Evolutionary conservation across 2,113 vertebrate genomes (phyloP).

Genomic region (Zosterops lateralis): DNA sequence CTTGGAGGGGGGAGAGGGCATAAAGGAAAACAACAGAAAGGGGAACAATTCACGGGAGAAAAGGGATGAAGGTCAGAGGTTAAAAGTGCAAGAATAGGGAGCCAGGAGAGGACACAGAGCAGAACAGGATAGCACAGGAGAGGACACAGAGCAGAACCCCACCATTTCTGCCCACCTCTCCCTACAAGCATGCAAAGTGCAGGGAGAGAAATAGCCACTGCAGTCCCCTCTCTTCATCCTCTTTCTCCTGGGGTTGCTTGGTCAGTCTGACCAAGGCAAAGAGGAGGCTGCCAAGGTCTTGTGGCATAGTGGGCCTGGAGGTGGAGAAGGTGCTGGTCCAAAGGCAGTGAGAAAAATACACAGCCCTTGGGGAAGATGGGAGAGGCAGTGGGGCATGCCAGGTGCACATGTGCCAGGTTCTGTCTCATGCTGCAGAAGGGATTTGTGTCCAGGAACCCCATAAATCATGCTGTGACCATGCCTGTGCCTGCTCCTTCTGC

Average conservation of each 20-base stretch:
- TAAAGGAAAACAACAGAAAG: neutral
- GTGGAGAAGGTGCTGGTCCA: neutral
- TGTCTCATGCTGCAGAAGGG: neutral
- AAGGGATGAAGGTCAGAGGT: neutral
- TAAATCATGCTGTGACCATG: neutral
- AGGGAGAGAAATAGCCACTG: neutral
- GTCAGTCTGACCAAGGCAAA: neutral
- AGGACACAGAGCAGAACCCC: neutral
- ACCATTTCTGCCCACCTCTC: neutral
- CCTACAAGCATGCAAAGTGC: neutral
- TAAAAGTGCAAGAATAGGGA: neutral
- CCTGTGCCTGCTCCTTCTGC: neutral
- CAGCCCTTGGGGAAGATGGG: neutral
- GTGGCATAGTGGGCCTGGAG: neutral
- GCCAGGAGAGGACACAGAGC: neutral
- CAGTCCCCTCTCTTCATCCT: neutral
- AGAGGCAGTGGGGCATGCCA: neutral
- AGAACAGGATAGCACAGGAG: neutral
- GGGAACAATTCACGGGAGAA: neutral
- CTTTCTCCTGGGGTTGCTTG: neutral
- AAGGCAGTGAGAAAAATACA: neutral
- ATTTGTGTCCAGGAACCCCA: neutral
- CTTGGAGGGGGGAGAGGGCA: neutral
- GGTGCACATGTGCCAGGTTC: neutral
- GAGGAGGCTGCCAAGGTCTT: neutral